phyloP scores from a whole-genome alignment of 2,888 invertebrate species.

The Hybos culiciformis region DNA sequence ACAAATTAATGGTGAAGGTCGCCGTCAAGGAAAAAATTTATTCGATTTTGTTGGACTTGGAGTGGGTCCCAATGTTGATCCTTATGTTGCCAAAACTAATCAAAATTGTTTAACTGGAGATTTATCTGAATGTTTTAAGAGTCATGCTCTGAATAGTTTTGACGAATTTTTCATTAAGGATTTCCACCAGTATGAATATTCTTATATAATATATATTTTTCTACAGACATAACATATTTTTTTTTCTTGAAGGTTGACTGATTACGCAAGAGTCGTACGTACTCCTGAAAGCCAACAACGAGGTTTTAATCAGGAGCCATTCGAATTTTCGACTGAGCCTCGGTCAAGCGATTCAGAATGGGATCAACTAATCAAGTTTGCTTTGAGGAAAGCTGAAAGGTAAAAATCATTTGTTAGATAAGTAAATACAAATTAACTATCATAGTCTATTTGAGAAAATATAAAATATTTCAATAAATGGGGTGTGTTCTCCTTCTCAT shows the following conservation, averaged over 20 bases:
- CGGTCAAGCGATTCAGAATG: constrained; percentile 64
- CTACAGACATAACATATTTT: no score
- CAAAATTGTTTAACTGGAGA: constrained; percentile 64
- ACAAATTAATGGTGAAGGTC: constrained; percentile 24
- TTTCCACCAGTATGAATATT: constrained; percentile 34
- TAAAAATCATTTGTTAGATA: constrained; percentile 26
- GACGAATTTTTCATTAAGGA: constrained; percentile 64
- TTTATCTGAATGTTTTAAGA: constrained; percentile 75
- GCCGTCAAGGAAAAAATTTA: constrained; percentile 51
- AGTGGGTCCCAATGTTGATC: constrained; percentile 57
- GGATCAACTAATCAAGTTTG: constrained; percentile 66
- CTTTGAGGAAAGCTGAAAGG: constrained; percentile 58
- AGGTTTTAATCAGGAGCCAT: constrained; percentile 54
- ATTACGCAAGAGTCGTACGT: constrained; percentile 55
- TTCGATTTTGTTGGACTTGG: constrained; percentile 72
- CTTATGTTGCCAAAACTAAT: constrained; percentile 60
- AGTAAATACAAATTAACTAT: no score
- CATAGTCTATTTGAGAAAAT: neutral
- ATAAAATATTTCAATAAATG: neutral
- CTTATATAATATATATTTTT: neutral
- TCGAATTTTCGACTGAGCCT: constrained; percentile 56
- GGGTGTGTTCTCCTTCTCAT: neutral
- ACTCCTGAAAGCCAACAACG: constrained; percentile 56
- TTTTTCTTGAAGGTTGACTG: constrained; percentile 42
- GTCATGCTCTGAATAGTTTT: constrained; percentile 58